Evolutionary conservation across 1,140 invertebrate species (phyloP).

Genomic region (Brachionus paranguensis): DNA sequence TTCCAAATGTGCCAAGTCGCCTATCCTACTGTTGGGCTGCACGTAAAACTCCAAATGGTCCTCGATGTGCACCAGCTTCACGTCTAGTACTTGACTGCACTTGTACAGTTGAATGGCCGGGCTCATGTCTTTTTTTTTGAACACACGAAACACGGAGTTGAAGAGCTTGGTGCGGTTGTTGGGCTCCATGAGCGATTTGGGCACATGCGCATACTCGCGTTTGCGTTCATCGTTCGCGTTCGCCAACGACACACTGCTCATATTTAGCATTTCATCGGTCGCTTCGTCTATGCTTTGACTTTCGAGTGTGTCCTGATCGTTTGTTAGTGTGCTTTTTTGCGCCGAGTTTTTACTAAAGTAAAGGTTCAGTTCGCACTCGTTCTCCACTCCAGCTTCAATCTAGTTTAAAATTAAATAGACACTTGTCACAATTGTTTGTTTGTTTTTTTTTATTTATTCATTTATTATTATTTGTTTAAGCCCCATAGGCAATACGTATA

Average conservation of each 20-base stretch:
- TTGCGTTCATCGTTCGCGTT: neutral
- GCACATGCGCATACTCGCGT: neutral
- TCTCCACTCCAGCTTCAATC: neutral
- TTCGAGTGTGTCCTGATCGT: neutral
- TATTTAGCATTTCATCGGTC: constrained; percentile 12
- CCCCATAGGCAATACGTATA: no score
- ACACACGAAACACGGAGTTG: neutral
- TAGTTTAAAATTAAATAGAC: constrained; percentile 4
- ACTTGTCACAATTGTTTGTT: neutral
- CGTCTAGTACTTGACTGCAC: neutral
- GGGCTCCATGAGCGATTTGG: neutral
- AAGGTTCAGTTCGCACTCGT: neutral
- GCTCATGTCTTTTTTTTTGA: constrained; percentile 11
- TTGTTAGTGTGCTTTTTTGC: neutral
- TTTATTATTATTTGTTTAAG: no score
- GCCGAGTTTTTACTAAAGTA: neutral
- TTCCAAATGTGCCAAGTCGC: neutral
- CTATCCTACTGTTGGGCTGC: neutral
- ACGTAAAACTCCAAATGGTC: constrained; percentile 16
- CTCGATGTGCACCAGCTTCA: neutral
- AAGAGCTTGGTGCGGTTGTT: constrained; percentile 4
- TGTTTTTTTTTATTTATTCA: no score
- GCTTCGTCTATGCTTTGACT: neutral
- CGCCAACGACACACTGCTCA: neutral
- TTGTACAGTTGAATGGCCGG: constrained; percentile 9